These are phyloP conservation scores for Itoplectis maculator DNA, from an alignment of 2,888 invertebrate species.

Conservation along the genomic window DNA sequence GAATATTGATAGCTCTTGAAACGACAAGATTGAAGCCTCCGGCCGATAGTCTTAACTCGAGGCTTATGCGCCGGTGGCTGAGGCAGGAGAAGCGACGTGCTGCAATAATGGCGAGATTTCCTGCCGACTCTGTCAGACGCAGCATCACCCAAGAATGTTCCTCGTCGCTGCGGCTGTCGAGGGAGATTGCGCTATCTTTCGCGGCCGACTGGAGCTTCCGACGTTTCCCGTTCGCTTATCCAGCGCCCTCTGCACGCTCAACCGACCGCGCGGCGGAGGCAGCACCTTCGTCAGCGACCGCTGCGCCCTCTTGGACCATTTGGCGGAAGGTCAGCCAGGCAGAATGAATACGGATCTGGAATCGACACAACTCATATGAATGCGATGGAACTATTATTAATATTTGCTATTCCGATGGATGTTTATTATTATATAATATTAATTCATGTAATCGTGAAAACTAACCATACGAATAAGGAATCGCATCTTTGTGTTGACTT, in stretches of 20 bases:
- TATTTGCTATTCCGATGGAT: too few species aligned
- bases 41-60: slow-evolving; percentile 21
- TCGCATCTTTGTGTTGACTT: neutral
- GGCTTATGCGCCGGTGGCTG: slow-evolving; percentile 3
- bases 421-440: too few species aligned
- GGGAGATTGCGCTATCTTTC: slow-evolving; percentile 48
- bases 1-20: slow-evolving; percentile 58
- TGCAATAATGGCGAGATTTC: slow-evolving; percentile 46
- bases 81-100: slow-evolving; percentile 23
- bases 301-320: slow-evolving; percentile 15
- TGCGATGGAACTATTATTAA: neutral
- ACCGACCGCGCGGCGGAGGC: neutral
- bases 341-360: slow-evolving; percentile 43
- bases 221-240: slow-evolving; percentile 52
- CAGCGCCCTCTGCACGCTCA: neutral
- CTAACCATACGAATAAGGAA: too few species aligned
- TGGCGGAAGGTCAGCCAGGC: slow-evolving; percentile 36
- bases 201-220: slow-evolving; percentile 53
- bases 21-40: slow-evolving; percentile 6
- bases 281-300: slow-evolving; percentile 12
- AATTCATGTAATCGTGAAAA: too few species aligned
- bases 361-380: slow-evolving; percentile 22
- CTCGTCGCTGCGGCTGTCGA: slow-evolving; percentile 29
- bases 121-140: slow-evolving; percentile 18
- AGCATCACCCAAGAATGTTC: slow-evolving; percentile 34